A percentile compares a stretch with the other conserved stretches of the same genome.
Conservation (phyloP, 2,888 invertebrate genomes). For the Leptinotarsa rubiginosa region DNA sequence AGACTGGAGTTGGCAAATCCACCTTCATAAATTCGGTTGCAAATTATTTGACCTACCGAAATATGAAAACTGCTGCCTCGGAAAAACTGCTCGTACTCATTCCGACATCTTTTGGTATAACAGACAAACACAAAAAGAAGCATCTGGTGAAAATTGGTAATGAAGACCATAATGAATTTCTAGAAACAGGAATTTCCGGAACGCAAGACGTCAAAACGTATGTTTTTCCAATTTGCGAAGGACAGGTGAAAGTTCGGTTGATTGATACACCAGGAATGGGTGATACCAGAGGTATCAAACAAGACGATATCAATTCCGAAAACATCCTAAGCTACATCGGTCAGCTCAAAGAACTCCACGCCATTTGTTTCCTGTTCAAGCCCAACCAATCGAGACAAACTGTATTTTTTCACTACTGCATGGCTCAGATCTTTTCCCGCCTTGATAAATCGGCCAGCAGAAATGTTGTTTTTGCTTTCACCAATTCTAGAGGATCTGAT, state of each 20-base stretch:
- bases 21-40: slow-evolving; percentile 61
- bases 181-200: slow-evolving; percentile 47
- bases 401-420: slow-evolving; percentile 59
- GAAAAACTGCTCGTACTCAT: slow-evolving; percentile 53
- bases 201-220: slow-evolving; percentile 54
- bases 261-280: slow-evolving; percentile 62
- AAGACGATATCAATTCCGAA: slow-evolving; percentile 54
- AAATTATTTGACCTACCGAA: slow-evolving; percentile 56
- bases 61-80: slow-evolving; percentile 50
- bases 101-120: slow-evolving; percentile 53
- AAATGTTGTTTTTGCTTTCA: slow-evolving; percentile 62
- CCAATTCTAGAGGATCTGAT: slow-evolving; percentile 51
- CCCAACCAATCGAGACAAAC: slow-evolving; percentile 56
- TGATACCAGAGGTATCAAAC: slow-evolving; percentile 55
- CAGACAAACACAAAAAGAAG: slow-evolving; percentile 50
- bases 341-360: slow-evolving; percentile 57
- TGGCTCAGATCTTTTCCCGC: slow-evolving; percentile 59
- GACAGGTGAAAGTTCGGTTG: slow-evolving; percentile 52
- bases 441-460: slow-evolving; percentile 59
- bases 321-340: slow-evolving; percentile 57
- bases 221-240: slow-evolving; percentile 48
- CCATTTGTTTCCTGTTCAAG: slow-evolving; percentile 58
- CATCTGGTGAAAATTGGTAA: slow-evolving; percentile 50
- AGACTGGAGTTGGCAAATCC: slow-evolving; percentile 62
- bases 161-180: slow-evolving; percentile 51